Conservation (phyloP, 1,140 invertebrate genomes). For the Drosophila yakuba region DNA sequence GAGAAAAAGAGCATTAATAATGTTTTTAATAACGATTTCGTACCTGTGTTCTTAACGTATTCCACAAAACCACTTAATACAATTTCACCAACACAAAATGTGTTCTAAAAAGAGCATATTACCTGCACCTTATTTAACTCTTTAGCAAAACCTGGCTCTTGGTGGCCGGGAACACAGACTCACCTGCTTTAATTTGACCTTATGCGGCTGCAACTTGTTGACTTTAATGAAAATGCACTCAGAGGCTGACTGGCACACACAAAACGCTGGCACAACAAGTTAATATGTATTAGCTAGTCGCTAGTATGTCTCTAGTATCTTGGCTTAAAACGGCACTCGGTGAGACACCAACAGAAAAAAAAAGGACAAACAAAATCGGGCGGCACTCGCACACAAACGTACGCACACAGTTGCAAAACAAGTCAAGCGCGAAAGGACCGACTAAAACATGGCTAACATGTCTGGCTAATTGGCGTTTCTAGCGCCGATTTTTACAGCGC, state of each 20-base stretch:
- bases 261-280: slow-evolving; percentile 51
- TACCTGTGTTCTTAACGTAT: slow-evolving; percentile 1
- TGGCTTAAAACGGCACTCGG: slow-evolving; percentile 48
- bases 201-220: slow-evolving; percentile 74
- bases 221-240: slow-evolving; percentile 79
- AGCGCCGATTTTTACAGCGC: slow-evolving; percentile 32
- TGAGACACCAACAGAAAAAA: slow-evolving; percentile 40
- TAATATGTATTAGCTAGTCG: slow-evolving; percentile 61
- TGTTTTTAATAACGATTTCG: not conserved
- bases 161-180: slow-evolving; percentile 44
- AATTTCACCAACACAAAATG: slow-evolving; percentile 21
- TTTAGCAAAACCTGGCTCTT: slow-evolving; percentile 19
- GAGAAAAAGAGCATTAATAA: no score
- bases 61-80: slow-evolving; percentile 30
- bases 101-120: slow-evolving; percentile 39
- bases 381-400: slow-evolving; percentile 17
- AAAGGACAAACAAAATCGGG: slow-evolving; percentile 19
- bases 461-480: slow-evolving; percentile 53
- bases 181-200: slow-evolving; percentile 60
- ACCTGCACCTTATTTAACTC: slow-evolving; percentile 53
- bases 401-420: slow-evolving; percentile 16
- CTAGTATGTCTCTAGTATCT: slow-evolving; percentile 39
- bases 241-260: slow-evolving; percentile 24
- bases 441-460: slow-evolving; percentile 41
- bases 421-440: slow-evolving; percentile 25